Percentiles rank a stretch among this genome's conserved stretches.
Conservation (phyloP, 2,888 invertebrate genomes). For the Isoperla grammatica region DNA sequence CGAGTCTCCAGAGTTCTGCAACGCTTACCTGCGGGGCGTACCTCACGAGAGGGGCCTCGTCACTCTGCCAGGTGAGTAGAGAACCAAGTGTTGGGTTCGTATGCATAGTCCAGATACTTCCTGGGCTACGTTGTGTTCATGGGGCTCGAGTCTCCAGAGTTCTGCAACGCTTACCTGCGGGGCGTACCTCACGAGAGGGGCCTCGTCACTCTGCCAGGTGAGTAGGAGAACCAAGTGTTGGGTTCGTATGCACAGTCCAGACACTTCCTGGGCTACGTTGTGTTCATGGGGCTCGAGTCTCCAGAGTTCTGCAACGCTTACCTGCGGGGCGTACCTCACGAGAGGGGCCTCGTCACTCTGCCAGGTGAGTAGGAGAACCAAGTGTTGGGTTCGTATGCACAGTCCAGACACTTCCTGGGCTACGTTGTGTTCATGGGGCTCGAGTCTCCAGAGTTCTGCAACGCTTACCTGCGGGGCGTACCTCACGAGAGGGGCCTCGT, state of each 20-base stretch:
- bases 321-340: constrained; percentile 63
- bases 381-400: too few species aligned
- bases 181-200: constrained; percentile 63
- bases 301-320: constrained; percentile 94
- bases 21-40: constrained; percentile 73
- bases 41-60: constrained; percentile 67
- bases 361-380: too few species aligned
- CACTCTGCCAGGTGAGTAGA: constrained; percentile 57
- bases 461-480: constrained; percentile 73
- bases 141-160: constrained; percentile 90
- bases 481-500: constrained; percentile 67
- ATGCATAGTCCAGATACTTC: too few species aligned
- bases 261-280: too few species aligned
- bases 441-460: constrained; percentile 94
- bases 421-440: constrained; percentile 94
- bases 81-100: too few species aligned
- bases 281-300: constrained; percentile 93
- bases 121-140: too few species aligned
- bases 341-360: constrained; percentile 65
- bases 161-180: constrained; percentile 91
- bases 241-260: too few species aligned
- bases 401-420: constrained; percentile 94
- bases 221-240: too few species aligned
- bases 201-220: constrained; percentile 60
- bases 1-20: constrained; percentile 94